Conservation (phyloP, 2,888 invertebrate genomes). For the Lydus trimaculatus region DNA sequence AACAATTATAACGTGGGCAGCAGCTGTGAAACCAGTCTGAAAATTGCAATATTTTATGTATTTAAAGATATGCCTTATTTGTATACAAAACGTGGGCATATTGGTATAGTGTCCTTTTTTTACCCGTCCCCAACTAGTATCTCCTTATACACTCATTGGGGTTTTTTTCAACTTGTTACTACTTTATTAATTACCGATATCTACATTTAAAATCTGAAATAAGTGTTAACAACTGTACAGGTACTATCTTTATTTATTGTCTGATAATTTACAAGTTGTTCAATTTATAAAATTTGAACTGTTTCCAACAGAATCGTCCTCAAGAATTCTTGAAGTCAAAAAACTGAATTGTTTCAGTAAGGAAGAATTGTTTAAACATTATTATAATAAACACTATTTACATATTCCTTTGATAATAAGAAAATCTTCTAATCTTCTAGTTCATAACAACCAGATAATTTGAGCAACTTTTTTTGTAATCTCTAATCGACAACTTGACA, state of each 20-base stretch:
- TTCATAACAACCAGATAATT: background rate
- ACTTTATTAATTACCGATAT: background rate
- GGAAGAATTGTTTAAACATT: background rate
- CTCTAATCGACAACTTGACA: slow-evolving; percentile 11
- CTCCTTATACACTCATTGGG: background rate
- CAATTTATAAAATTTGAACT: background rate
- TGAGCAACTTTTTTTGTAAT: background rate
- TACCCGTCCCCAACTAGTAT: background rate
- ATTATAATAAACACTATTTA: background rate
- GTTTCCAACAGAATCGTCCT: too few species aligned
- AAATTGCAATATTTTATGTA: slow-evolving; percentile 56
- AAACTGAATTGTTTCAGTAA: background rate
- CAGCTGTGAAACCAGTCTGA: slow-evolving; percentile 54
- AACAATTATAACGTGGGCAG: slow-evolving; percentile 51
- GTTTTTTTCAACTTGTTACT: background rate
- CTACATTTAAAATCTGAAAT: too few species aligned
- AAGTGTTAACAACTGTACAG: too few species aligned
- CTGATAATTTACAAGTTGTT: too few species aligned
- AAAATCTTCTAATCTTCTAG: background rate
- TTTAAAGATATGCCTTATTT: slow-evolving; percentile 54
- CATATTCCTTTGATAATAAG: background rate
- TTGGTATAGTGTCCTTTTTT: slow-evolving; percentile 37
- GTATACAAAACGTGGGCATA: slow-evolving; percentile 48
- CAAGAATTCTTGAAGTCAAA: background rate
- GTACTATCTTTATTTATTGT: too few species aligned